Evolutionary conservation across 2,888 invertebrate species (phyloP).

Genomic region (Drosophila cognata): DNA sequence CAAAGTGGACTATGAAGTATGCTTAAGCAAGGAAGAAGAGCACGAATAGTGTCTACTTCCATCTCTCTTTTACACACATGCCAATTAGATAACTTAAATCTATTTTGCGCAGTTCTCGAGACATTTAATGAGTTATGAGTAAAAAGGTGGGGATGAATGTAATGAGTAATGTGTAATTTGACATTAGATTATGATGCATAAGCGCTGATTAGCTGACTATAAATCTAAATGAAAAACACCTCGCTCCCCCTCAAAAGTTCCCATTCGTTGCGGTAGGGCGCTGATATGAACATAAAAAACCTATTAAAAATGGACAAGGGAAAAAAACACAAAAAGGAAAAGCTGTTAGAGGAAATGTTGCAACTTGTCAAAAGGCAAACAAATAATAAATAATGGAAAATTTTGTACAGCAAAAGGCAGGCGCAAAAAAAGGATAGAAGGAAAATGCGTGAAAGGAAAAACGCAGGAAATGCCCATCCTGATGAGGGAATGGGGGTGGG

Average conservation of each 20-base stretch:
- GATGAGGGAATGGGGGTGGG: constrained; percentile 2
- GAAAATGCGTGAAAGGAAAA: constrained; percentile 58
- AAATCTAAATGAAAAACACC: constrained; percentile 7
- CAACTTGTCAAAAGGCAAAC: constrained; percentile 56
- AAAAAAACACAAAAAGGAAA: constrained; percentile 10
- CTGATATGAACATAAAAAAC: constrained; percentile 62
- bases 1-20: constrained; percentile 6
- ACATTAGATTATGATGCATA: constrained; percentile 27
- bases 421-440: constrained; percentile 5
- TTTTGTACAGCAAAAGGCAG: constrained; percentile 24
- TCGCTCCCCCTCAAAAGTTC: not conserved
- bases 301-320: constrained; percentile 53
- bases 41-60: not conserved
- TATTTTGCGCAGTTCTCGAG: constrained; percentile 16
- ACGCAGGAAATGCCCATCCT: constrained; percentile 50
- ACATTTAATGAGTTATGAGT: constrained; percentile 19
- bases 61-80: not conserved
- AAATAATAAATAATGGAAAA: constrained; percentile 49
- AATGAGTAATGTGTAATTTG: constrained; percentile 24
- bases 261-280: constrained; percentile 61
- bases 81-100: constrained; percentile 9
- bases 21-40: constrained; percentile 2
- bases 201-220: constrained; percentile 33
- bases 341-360: constrained; percentile 38
- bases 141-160: not conserved